These are phyloP conservation scores for Microplitis manilae DNA, from an alignment of 2,888 invertebrate species.

Conservation along the genomic window DNA sequence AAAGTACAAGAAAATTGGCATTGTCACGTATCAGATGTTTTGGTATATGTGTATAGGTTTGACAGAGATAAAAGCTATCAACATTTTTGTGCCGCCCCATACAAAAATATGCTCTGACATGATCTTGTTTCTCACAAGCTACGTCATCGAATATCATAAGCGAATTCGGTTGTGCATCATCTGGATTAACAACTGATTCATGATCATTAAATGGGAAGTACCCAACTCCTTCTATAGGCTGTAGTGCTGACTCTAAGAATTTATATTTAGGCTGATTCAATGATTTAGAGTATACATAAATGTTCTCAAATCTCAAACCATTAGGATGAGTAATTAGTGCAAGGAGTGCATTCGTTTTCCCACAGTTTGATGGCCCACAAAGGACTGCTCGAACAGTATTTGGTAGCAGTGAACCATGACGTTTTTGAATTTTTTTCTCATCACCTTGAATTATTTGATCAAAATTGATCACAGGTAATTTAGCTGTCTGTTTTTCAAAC, in stretches of 20 bases:
- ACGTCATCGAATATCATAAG: neutral
- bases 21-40: too few species aligned
- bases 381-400: slow-evolving; percentile 55
- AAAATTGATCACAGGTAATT: too few species aligned
- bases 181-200: neutral
- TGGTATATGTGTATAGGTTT: too few species aligned
- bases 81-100: slow-evolving; percentile 13
- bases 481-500: too few species aligned
- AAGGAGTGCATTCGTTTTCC: slow-evolving; percentile 48
- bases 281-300: slow-evolving; percentile 57
- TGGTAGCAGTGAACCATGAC: neutral
- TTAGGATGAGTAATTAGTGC: slow-evolving; percentile 43
- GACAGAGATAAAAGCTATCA: neutral
- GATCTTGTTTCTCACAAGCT: neutral
- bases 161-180: too few species aligned
- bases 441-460: too few species aligned
- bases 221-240: slow-evolving; percentile 48
- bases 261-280: slow-evolving; percentile 59
- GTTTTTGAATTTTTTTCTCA: too few species aligned
- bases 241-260: slow-evolving; percentile 39
- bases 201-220: slow-evolving; percentile 50
- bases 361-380: slow-evolving; percentile 47
- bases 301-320: slow-evolving; percentile 49
- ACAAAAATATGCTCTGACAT: slow-evolving; percentile 6
- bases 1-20: too few species aligned